phyloP scores from a whole-genome alignment of 2,113 vertebrate genomes.

The Emydocephalus ijimae region DNA sequence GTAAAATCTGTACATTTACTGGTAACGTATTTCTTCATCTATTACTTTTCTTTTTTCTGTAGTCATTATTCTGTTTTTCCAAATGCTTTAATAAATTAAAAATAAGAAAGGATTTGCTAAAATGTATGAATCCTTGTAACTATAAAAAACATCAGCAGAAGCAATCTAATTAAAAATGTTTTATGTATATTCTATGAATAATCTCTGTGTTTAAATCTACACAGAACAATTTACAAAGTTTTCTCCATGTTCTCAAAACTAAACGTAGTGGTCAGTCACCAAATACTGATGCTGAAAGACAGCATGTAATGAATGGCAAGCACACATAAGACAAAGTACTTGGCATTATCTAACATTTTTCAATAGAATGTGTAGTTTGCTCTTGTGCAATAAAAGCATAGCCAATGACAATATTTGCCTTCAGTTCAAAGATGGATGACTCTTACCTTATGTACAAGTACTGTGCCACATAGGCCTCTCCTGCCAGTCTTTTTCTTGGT shows the following conservation, averaged over 20 bases:
- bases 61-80: not conserved
- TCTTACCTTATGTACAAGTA: slow-evolving; percentile 89
- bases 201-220: not conserved
- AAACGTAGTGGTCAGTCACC: not conserved
- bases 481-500: slow-evolving; percentile 81
- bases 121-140: not conserved
- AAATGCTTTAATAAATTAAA: not conserved
- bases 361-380: not conserved
- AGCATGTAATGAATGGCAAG: not conserved
- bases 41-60: not conserved
- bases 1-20: not conserved
- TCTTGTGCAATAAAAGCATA: not conserved
- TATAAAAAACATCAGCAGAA: not conserved
- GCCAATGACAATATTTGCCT: not conserved
- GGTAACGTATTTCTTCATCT: not conserved
- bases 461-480: slow-evolving; percentile 86
- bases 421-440: not conserved
- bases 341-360: not conserved
- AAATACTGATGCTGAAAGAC: not conserved
- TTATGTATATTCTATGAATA: not conserved
- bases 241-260: not conserved
- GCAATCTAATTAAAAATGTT: not conserved
- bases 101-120: not conserved
- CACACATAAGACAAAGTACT: not conserved
- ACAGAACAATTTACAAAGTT: not conserved